Evolutionary conservation across 2,797 vertebrate genomes (phyloP).

Genomic region (Neomorphus geoffroyi): DNA sequence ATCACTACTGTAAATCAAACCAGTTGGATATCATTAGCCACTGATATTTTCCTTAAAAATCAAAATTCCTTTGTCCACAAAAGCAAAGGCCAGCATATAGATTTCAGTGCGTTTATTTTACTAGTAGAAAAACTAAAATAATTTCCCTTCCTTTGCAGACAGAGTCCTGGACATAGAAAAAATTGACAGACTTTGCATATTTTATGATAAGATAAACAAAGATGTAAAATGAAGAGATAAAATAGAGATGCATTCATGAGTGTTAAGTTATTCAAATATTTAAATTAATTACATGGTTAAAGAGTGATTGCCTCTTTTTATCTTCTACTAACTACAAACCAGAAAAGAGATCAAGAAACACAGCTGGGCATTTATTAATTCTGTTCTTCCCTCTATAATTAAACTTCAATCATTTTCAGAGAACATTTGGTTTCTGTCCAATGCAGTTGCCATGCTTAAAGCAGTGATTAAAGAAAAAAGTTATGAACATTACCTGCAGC

Average conservation of each 20-base stretch:
- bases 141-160: neutral
- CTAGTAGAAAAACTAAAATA: neutral
- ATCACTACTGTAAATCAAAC: slow-evolving; percentile 52
- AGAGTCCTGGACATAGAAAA: neutral
- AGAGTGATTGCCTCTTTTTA: slow-evolving; percentile 57
- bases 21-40: slow-evolving; percentile 29
- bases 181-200: neutral
- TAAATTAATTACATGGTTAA: slow-evolving; percentile 66
- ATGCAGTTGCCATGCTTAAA: slow-evolving; percentile 5
- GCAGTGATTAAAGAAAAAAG: neutral
- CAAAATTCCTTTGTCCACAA: slow-evolving; percentile 5
- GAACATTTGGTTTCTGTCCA: slow-evolving; percentile 23
- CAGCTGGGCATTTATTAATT: slow-evolving; percentile 56
- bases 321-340: slow-evolving; percentile 45
- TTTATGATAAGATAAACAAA: slow-evolving; percentile 41
- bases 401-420: slow-evolving; percentile 54
- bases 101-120: neutral
- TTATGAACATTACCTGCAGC: neutral
- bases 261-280: slow-evolving; percentile 59
- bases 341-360: slow-evolving; percentile 47
- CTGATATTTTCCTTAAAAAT: slow-evolving; percentile 57
- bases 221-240: slow-evolving; percentile 41
- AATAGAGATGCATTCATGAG: slow-evolving; percentile 9
- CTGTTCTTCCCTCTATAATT: slow-evolving; percentile 31
- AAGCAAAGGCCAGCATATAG: neutral